Evolutionary conservation across 2,113 vertebrate species (phyloP).

Genomic region (Epinephelus fuscoguttatus): DNA sequence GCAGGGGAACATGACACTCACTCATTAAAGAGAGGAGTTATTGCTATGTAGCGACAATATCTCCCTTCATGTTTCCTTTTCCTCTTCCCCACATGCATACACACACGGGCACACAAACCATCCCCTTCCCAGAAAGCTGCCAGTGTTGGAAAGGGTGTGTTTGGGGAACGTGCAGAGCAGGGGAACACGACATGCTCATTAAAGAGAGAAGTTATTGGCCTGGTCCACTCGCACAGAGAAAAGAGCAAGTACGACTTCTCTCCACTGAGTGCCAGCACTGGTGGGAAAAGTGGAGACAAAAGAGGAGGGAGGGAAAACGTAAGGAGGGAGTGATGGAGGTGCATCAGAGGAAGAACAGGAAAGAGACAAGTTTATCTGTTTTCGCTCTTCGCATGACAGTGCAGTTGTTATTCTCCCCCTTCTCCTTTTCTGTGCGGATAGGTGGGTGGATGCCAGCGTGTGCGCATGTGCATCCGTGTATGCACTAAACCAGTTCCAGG

Average conservation of each 20-base stretch:
- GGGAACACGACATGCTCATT: conserved; percentile 68
- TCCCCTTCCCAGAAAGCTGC: conserved; percentile 37
- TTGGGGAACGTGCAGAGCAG: conserved; percentile 51
- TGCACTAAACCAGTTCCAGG: conserved; percentile 54
- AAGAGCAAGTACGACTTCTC: conserved; percentile 42
- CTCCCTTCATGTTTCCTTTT: conserved; percentile 29
- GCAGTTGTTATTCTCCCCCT: conserved; percentile 18
- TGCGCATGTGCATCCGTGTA: background rate
- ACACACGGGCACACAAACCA: background rate
- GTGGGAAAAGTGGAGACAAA: conserved; percentile 44
- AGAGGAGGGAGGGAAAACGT: conserved; percentile 29
- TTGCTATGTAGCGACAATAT: conserved; percentile 52
- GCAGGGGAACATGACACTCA: conserved; percentile 40
- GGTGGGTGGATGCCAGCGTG: conserved; percentile 10
- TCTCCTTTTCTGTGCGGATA: background rate
- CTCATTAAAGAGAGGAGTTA: conserved; percentile 61
- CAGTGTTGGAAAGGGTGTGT: conserved; percentile 37
- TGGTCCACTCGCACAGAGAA: conserved; percentile 48
- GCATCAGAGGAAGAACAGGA: conserved; percentile 27
- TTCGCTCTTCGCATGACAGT: conserved; percentile 33
- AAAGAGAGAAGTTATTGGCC: conserved; percentile 69
- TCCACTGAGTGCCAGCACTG: conserved; percentile 41
- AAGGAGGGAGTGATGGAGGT: conserved; percentile 43
- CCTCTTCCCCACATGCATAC: background rate
- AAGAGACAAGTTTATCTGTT: conserved; percentile 23